Evolutionary conservation across 2,888 invertebrate species (phyloP).

Genomic region (Gerris lacustris): DNA sequence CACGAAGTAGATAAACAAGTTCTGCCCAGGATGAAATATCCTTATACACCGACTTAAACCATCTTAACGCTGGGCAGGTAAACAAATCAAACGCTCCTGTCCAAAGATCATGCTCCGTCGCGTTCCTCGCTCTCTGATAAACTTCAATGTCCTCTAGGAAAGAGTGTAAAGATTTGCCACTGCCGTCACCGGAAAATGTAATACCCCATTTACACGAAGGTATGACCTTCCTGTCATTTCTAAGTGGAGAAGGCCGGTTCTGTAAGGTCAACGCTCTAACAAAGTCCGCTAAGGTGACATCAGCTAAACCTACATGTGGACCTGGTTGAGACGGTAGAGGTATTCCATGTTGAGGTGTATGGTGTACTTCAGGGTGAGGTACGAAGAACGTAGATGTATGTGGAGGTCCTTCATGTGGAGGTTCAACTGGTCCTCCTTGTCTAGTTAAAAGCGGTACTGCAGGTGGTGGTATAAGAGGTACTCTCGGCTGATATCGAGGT

Average conservation of each 20-base stretch:
- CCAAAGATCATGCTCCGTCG: neutral
- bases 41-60: neutral
- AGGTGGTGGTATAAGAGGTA: neutral
- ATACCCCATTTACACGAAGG: neutral
- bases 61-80: neutral
- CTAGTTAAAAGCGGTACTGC: neutral
- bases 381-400: no score
- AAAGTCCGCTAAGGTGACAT: neutral
- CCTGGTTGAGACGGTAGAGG: no score
- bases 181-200: neutral
- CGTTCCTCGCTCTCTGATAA: neutral
- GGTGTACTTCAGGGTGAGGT: no score
- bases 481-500: neutral
- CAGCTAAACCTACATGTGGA: neutral
- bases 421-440: neutral
- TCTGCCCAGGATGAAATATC: neutral
- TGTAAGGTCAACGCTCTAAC: neutral
- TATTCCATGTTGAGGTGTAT: no score
- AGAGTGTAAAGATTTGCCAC: neutral
- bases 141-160: constrained; percentile 3
- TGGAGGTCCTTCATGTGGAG: no score
- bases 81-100: constrained; percentile 5
- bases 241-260: neutral
- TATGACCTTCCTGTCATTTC: neutral
- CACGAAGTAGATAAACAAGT: neutral